Base-by-base conservation (phyloP, 2,113 vertebrate genomes). In the Zingel zingel region DNA sequence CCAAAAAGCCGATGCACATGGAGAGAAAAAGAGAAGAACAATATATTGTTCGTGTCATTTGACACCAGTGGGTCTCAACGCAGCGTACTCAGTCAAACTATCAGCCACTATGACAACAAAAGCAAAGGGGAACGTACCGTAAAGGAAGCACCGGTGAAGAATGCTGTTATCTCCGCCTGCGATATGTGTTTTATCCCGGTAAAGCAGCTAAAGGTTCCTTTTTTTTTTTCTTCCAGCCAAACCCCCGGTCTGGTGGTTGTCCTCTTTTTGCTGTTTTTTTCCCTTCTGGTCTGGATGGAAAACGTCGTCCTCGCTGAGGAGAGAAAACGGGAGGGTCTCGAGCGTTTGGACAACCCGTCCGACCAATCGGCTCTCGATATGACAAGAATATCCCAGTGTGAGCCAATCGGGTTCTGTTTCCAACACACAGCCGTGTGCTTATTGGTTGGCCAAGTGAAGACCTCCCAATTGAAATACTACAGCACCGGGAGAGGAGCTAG, bases 1-100 rank as follows among this genome's bases (percentile, higher is more conserved):
- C 12, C 18, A 3, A 57, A 50, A 61, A 43, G 6, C 2, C 36
- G n/a, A 19, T n/a, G 16, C 6, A 64, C 30, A 36, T n/a, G 11
- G 16, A 2, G 7, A 25, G n/a, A 25, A 77, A 59, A 47, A 1
- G 5, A 39, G 12, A 39, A 33, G 39, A 58, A 63, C 12, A 25
- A 5, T 13, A 23, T 50, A 47, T 39, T 45, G 77, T 18, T 54
- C 14, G 54, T 74, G 90, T 85, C 82, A 90, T 90, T 74, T 86
- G 92, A 90, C 88, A 91, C 92, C 86, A 51, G 62, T 33, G 82
- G 51, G 72, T 82, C 54, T 81, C 47, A 10, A 13, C 83, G 78
- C 83, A 43, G 53, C 6, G 53, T 56, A 64, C 64, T 84, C 73
- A 59, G 70, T 81, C 80, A 69, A 84, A 88, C 79, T 85, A 79